These are phyloP conservation scores for Eristalinus sepulchralis DNA, from an alignment of 2,888 invertebrate genomes.

Conservation along the genomic window DNA sequence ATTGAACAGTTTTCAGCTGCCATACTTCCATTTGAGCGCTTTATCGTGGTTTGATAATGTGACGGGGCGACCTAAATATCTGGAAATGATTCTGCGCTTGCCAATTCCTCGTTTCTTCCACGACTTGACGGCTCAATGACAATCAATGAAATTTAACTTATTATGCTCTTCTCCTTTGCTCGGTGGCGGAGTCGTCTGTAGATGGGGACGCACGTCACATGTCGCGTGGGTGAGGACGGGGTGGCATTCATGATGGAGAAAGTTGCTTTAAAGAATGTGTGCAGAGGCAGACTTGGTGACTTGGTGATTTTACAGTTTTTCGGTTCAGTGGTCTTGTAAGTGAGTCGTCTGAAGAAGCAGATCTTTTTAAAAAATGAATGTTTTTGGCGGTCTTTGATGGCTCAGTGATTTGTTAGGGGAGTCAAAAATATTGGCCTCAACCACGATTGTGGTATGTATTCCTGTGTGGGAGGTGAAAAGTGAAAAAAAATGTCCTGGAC, in stretches of 20 bases:
- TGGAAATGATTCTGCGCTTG: slow-evolving; percentile 20
- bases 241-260: neutral
- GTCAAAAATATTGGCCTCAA: neutral
- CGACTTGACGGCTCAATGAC: neutral
- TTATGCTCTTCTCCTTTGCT: neutral
- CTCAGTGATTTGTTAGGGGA: neutral
- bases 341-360: neutral
- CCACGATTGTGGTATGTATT: neutral
- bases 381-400: neutral
- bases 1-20: slow-evolving; percentile 40
- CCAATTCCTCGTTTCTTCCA: neutral
- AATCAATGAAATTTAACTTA: neutral
- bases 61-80: slow-evolving; percentile 36
- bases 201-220: neutral
- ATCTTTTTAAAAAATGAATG: neutral
- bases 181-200: neutral
- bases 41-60: slow-evolving; percentile 52
- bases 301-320: neutral
- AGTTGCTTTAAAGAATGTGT: neutral
- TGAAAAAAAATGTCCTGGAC: too few relatives aligned
- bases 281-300: neutral
- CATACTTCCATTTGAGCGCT: slow-evolving; percentile 48
- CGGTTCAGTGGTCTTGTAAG: neutral
- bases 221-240: neutral
- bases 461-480: too few relatives aligned